Evolutionary conservation across 2,888 invertebrate genomes (phyloP).

Genomic region (Diarsia rubi): DNA sequence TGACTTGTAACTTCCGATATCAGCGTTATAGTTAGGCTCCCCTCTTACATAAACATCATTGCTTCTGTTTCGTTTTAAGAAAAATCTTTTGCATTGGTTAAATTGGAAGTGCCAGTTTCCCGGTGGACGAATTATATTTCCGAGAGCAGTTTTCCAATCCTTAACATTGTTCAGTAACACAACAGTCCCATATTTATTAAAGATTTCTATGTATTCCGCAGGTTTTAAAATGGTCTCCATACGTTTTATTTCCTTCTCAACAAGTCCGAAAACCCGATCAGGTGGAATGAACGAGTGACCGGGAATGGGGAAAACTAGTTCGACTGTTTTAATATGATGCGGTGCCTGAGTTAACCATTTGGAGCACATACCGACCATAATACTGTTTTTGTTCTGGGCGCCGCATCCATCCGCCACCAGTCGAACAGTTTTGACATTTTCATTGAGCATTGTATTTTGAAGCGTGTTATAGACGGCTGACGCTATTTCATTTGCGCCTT

Average conservation of each 20-base stretch:
- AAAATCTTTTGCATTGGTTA: slow-evolving; percentile 43
- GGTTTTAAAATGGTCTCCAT: slow-evolving; percentile 51
- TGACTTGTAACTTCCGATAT: slow-evolving; percentile 39
- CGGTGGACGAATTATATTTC: slow-evolving; percentile 41
- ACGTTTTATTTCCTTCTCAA: slow-evolving; percentile 44
- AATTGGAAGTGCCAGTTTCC: slow-evolving; percentile 58
- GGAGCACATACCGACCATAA: slow-evolving; percentile 62
- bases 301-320: slow-evolving; percentile 61
- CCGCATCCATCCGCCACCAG: slow-evolving; percentile 58
- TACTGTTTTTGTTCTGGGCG: slow-evolving; percentile 64
- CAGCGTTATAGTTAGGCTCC: slow-evolving; percentile 27
- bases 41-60: slow-evolving; percentile 31
- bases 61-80: slow-evolving; percentile 34
- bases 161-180: slow-evolving; percentile 10
- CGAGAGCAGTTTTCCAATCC: slow-evolving; percentile 39
- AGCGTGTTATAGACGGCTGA: slow-evolving; percentile 59
- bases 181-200: slow-evolving; percentile 40
- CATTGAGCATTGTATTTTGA: slow-evolving; percentile 24
- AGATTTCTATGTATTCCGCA: slow-evolving; percentile 43
- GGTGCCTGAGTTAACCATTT: slow-evolving; percentile 52
- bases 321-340: slow-evolving; percentile 27
- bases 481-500: slow-evolving; percentile 66
- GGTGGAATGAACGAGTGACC: slow-evolving; percentile 63
- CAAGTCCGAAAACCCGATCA: slow-evolving; percentile 56
- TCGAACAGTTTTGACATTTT: slow-evolving; percentile 54